Evolutionary conservation across 2,888 invertebrate species (phyloP), one percentile per base, ranked within the genome.

Genomic region (Lycaena phlaeas): DNA sequence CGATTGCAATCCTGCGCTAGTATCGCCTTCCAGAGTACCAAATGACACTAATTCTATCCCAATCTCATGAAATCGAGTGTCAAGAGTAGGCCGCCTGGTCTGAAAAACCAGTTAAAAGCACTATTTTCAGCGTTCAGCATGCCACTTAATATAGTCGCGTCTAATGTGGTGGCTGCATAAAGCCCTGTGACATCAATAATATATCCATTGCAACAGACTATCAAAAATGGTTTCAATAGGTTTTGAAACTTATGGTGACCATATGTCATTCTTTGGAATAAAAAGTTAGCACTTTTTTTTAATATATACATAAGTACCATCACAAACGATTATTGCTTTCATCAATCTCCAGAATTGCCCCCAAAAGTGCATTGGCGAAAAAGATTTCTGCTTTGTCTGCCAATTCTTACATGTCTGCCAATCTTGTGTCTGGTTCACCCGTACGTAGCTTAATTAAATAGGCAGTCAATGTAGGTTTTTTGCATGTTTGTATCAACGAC

Each of bases 341-440:
- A 37, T 26, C 36, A 15, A 37, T 37, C 36, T 37, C 36, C 26
- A 37, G 15, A 26, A 10, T 27, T 36, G 14, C 12, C 22, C 25
- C 36, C 36, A 12, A n/a, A 36, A 36, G 25, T 36, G 36, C 14
- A 27, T 37, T 37, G 36, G 27, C 10, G 36, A 37, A 37, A 27
- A 6, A 27, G 9, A 37, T 37, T 37, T 51, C 50, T 43, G 42
- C 44, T 64, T 64, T 36, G 60, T 88, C 88, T 75, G 87, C 54
- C 76, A 85, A 49, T 37, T 27, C 27, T 26, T 37, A 37, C 26
- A 37, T 14, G 14, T 14, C 15, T 38, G 37, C 15, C 37, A 27
- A 38, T 17, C 27, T 38, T 38, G 14, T 15, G 14, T 38, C 27
- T 27, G 10, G 37, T 38, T 27, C 37, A 10, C 37, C 37, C 2